Evolutionary conservation across 2,113 vertebrate genomes (phyloP).

Genomic region (Psephotus haematonotus): DNA sequence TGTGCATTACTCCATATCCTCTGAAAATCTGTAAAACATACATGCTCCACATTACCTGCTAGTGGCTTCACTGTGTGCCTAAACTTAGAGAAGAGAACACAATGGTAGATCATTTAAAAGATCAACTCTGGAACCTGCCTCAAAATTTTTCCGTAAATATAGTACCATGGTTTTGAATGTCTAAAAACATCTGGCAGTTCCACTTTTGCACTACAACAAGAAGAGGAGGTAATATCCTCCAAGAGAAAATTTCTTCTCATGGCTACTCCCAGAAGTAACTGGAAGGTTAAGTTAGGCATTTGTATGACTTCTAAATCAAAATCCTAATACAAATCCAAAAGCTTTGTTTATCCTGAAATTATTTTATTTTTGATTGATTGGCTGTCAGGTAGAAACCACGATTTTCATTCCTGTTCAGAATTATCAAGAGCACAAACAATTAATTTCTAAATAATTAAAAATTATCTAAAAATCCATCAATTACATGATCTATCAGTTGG

Average conservation of each 20-base stretch:
- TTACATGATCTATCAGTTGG: not conserved
- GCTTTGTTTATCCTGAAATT: not conserved
- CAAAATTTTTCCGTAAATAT: not conserved
- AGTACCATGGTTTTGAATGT: not conserved
- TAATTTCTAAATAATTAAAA: not conserved
- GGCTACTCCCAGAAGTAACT: not conserved
- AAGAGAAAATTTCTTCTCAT: not conserved
- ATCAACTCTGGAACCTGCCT: not conserved
- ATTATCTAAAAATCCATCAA: not conserved
- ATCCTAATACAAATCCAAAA: not conserved
- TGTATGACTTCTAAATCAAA: not conserved
- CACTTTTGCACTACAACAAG: not conserved
- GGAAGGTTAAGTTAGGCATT: not conserved
- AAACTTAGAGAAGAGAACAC: not conserved
- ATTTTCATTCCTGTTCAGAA: not conserved
- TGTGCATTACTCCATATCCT: not conserved
- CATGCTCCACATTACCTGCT: not conserved
- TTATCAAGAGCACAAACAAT: not conserved
- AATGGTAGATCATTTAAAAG: not conserved
- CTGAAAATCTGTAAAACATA: not conserved
- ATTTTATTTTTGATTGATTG: not conserved
- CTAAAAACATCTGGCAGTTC: not conserved
- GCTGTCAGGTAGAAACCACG: not conserved
- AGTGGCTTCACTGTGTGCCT: not conserved
- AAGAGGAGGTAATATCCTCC: not conserved